Percentiles rank a stretch among this genome's conserved stretches.
These are phyloP conservation scores for Tetrao urogallus DNA, from an alignment of 2,113 vertebrate species.

Conservation along the genomic window DNA sequence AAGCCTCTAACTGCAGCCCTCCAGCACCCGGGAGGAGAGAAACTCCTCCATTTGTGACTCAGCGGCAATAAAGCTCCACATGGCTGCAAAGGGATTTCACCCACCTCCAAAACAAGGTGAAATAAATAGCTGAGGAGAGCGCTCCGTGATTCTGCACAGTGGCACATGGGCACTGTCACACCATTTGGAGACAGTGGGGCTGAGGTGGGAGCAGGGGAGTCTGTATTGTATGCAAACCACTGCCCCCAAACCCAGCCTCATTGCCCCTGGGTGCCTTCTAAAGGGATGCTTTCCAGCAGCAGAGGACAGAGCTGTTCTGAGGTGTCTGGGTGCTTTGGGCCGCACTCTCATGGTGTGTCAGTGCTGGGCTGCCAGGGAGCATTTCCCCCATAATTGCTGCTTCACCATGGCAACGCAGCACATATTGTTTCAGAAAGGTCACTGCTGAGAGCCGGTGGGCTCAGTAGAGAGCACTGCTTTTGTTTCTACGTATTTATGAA, in stretches of 20 bases:
- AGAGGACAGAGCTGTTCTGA: not conserved
- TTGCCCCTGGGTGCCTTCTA: not conserved
- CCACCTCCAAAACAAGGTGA: conserved; percentile 57
- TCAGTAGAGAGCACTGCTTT: not conserved
- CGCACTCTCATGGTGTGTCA: not conserved
- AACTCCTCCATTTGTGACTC: conserved; percentile 45
- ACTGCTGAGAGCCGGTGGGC: conserved; percentile 41
- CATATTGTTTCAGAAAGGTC: conserved; percentile 68
- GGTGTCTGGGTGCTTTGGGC: not conserved
- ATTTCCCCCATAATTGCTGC: not conserved
- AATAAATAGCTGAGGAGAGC: conserved; percentile 58
- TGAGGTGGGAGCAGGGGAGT: not conserved
- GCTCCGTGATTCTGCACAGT: not conserved
- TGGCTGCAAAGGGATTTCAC: conserved; percentile 42
- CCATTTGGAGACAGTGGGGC: not conserved
- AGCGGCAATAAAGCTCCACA: conserved; percentile 7
- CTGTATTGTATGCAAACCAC: not conserved
- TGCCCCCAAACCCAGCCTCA: not conserved
- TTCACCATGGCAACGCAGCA: conserved; percentile 71
- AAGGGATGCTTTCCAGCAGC: not conserved
- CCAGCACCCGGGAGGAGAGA: not conserved
- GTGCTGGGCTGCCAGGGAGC: not conserved
- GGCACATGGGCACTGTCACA: not conserved
- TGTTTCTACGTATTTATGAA: not conserved
- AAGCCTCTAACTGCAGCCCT: not conserved